These are phyloP conservation scores for Nilaparvata lugens DNA, from an alignment of 1,140 invertebrate species.

Conservation along the genomic window DNA sequence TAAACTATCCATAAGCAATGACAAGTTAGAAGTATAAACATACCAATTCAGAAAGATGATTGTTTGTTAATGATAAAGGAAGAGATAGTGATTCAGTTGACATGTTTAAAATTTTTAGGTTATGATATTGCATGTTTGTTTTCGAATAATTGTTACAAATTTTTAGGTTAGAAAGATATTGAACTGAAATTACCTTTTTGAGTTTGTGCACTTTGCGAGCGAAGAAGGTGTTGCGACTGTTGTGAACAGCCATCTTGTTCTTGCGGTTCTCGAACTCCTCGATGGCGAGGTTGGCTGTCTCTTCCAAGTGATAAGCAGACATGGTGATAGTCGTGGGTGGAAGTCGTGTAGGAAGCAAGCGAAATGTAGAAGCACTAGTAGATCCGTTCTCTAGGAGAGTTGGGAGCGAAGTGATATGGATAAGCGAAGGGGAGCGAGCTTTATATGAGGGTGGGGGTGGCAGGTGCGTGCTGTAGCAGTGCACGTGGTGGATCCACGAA, in stretches of 20 bases:
- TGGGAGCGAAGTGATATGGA: constrained; percentile 7
- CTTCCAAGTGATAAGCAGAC: constrained; percentile 1
- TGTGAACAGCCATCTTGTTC: constrained; percentile 8
- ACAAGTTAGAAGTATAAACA: too few relatives aligned
- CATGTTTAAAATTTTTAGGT: too few relatives aligned
- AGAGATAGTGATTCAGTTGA: too few relatives aligned
- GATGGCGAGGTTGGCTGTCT: neutral
- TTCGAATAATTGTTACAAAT: too few relatives aligned
- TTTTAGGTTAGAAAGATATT: too few relatives aligned
- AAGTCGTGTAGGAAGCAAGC: too few relatives aligned
- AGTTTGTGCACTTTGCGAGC: constrained; percentile 12
- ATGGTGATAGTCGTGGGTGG: constrained; percentile 5
- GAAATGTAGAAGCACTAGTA: neutral
- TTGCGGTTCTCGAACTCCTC: constrained; percentile 12
- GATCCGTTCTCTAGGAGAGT: neutral
- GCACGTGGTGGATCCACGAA: neutral
- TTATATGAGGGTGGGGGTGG: constrained; percentile 8
- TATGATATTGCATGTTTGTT: too few relatives aligned
- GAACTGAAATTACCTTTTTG: constrained; percentile 13
- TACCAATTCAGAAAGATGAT: too few relatives aligned
- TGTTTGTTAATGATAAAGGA: too few relatives aligned
- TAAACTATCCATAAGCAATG: too few relatives aligned
- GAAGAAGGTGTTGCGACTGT: constrained; percentile 2
- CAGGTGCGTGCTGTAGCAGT: constrained; percentile 6
- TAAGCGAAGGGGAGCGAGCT: neutral